A percentile compares a stretch with the other conserved stretches of the same genome.
phyloP scores from a whole-genome alignment of 2,797 vertebrate genomes.

The Alauda arvensis region DNA sequence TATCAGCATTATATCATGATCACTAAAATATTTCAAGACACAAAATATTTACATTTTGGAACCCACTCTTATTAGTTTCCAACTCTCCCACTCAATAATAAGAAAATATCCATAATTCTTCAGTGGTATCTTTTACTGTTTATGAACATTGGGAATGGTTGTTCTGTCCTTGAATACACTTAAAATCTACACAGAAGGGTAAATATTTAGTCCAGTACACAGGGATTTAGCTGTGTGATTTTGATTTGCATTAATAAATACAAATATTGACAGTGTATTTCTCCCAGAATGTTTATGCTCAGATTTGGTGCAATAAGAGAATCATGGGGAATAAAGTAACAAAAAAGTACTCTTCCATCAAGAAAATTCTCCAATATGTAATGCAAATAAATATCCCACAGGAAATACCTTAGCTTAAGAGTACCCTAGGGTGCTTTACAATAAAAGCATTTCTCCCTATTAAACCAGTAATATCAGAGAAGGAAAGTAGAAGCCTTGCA shows the following conservation, averaged over 20 bases:
- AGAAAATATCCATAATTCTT: neutral
- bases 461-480: neutral
- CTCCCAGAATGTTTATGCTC: slow-evolving; percentile 14
- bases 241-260: slow-evolving; percentile 53
- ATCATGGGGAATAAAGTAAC: neutral
- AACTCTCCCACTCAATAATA: neutral
- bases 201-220: slow-evolving; percentile 58
- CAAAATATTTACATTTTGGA: neutral
- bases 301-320: slow-evolving; percentile 20
- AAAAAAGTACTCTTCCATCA: neutral
- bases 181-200: slow-evolving; percentile 29
- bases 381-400: neutral
- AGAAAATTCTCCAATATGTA: slow-evolving; percentile 1
- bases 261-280: slow-evolving; percentile 63
- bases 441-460: neutral
- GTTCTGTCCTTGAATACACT: slow-evolving; percentile 38
- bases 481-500: neutral
- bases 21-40: neutral
- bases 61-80: neutral
- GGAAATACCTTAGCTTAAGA: neutral
- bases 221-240: slow-evolving; percentile 34
- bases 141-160: slow-evolving; percentile 20
- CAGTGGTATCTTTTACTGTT: neutral
- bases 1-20: neutral
- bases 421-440: neutral